Evolutionary conservation across 2,888 invertebrate genomes (phyloP), one percentile per base, ranked within the genome.

Genomic region (Tenthredo mesomela): DNA sequence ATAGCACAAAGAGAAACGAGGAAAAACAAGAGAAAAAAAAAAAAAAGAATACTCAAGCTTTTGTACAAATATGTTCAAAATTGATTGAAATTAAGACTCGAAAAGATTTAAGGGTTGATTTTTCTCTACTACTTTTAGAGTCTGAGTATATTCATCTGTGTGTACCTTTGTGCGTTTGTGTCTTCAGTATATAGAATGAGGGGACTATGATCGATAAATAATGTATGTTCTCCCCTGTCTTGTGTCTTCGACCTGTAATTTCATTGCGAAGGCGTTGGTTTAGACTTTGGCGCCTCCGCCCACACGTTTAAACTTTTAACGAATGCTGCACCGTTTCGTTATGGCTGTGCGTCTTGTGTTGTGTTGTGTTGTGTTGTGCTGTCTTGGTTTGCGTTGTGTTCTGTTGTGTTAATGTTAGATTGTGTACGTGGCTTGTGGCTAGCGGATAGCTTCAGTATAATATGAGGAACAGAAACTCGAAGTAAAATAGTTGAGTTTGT

Each of bases 181-280:
- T 47, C 25, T 47, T 47, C 12, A 4, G 25, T 25, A 47, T n/a
- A 47, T n/a, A 12, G 18, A 43, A 77, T 77, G 54, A 77, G 21
- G 50, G 50, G 47, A 73, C 54, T 89, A 88, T 86, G 88, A 89
- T 89, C 89, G 90, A 92, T 92, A 92, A 92, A 91, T 92, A 92
- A 92, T 92, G 91, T 90, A 92, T 91, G 89, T 89, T 88, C 88
- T 88, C 88, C 87, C 90, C 89, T 90, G 91, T 90, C 25, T 47
- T 65, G 80, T 82, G 82, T 82, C 82, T 82, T 89, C 90, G 90
- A 88, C 89, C 90, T 92, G 91, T 92, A 92, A 92, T 92, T 92
- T 92, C 90, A 92, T 92, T 92, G 92, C 90, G 92, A 91, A 91
- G 92, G 92, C 92, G 92, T 92, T 89, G 89, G 90, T 90, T 90